These are phyloP conservation scores for Aplocera efformata DNA, from an alignment of 2,888 invertebrate genomes.

Conservation along the genomic window DNA sequence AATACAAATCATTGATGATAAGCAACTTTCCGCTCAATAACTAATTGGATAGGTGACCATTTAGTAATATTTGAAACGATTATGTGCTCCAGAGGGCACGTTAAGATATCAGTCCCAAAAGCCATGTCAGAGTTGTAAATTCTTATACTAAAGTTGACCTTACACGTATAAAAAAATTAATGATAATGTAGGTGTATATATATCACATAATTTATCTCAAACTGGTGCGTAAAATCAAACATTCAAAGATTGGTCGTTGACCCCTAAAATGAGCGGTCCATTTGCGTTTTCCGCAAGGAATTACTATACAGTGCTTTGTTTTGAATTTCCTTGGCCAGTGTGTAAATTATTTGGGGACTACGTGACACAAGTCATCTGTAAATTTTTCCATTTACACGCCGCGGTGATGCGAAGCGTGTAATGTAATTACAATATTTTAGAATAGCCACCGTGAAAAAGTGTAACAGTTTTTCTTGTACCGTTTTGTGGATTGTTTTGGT, in stretches of 20 bases:
- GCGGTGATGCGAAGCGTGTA: constrained; percentile 35
- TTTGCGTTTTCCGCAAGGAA: constrained; percentile 47
- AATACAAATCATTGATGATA: too few species aligned
- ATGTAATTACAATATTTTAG: constrained; percentile 12
- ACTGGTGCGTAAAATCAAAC: constrained; percentile 67
- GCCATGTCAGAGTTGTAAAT: too few species aligned
- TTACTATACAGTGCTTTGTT: constrained; percentile 47
- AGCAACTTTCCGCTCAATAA: too few species aligned
- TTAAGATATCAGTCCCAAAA: too few species aligned
- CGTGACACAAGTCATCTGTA: constrained; percentile 13
- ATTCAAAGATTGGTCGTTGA: constrained; percentile 54
- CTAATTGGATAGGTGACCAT: too few species aligned
- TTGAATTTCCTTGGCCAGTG: constrained; percentile 34
- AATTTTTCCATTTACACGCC: constrained; percentile 15
- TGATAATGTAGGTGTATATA: too few species aligned
- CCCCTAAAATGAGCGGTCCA: constrained; percentile 56
- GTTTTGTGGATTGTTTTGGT: constrained; percentile 17
- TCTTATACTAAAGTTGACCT: too few species aligned
- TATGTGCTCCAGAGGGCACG: too few species aligned
- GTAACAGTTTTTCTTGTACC: constrained; percentile 22
- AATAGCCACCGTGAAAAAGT: constrained; percentile 24
- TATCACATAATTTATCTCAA: too few species aligned
- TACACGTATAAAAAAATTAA: too few species aligned
- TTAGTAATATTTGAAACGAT: too few species aligned
- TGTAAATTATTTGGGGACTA: constrained; percentile 33